Conservation (phyloP, 2,113 vertebrate species). For the Marmota flaviventris region DNA sequence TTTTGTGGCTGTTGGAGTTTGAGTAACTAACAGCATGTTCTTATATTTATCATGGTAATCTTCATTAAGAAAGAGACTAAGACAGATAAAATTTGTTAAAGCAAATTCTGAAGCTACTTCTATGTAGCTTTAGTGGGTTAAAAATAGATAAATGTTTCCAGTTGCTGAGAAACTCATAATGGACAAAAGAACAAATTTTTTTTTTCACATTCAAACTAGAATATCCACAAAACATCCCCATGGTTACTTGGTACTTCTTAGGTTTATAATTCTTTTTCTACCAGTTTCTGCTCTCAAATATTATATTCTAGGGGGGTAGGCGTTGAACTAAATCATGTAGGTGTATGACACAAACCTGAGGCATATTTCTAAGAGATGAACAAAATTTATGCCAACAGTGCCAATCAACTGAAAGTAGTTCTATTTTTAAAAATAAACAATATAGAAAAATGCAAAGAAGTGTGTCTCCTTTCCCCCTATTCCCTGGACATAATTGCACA, state of each 20-base stretch:
- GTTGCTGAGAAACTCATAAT: background rate
- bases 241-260: slow-evolving; percentile 22
- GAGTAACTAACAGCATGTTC: background rate
- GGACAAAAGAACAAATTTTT: background rate
- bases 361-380: background rate
- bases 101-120: background rate
- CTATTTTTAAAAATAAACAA: slow-evolving; percentile 25
- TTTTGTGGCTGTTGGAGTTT: background rate
- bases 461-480: background rate
- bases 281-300: background rate
- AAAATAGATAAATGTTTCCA: slow-evolving; percentile 58
- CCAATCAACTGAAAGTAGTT: slow-evolving; percentile 57
- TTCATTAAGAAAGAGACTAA: background rate
- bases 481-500: background rate
- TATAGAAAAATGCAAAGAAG: background rate
- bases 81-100: slow-evolving; percentile 30
- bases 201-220: background rate
- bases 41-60: slow-evolving; percentile 20
- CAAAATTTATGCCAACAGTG: slow-evolving; percentile 45
- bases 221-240: background rate
- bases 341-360: slow-evolving; percentile 11
- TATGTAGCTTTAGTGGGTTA: background rate
- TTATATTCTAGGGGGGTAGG: background rate
- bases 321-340: slow-evolving; percentile 15
- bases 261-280: background rate